phyloP scores from a whole-genome alignment of 2,797 vertebrate genomes.

The Enteromius afrohamiltoni region DNA sequence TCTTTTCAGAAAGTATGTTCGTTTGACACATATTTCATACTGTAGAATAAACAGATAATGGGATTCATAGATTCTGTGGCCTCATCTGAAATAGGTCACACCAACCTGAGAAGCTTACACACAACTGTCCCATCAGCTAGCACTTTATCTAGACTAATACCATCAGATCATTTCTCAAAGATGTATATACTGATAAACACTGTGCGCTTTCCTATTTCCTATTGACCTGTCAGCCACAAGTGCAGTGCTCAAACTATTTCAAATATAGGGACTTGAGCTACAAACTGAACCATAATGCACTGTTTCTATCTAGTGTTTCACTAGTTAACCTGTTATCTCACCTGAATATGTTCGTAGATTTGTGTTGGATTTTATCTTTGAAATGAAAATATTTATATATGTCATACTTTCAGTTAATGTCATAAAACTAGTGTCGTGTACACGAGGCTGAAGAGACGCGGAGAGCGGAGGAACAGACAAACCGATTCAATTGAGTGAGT shows the following conservation, averaged over 20 bases:
- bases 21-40: constrained; percentile 15
- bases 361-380: neutral
- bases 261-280: too few relatives aligned
- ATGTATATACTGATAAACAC: neutral
- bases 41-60: neutral
- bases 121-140: neutral
- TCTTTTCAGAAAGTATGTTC: constrained; percentile 2
- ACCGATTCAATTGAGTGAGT: neutral
- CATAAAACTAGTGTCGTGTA: neutral
- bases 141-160: neutral
- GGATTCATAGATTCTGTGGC: neutral
- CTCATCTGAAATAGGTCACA: neutral
- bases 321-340: too few relatives aligned
- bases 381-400: too few relatives aligned
- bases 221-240: too few relatives aligned
- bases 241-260: too few relatives aligned
- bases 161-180: neutral
- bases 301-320: too few relatives aligned
- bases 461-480: neutral
- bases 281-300: too few relatives aligned
- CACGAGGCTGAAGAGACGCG: neutral
- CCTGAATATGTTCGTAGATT: too few relatives aligned
- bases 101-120: neutral
- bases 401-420: neutral
- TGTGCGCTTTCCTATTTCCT: too few relatives aligned